A percentile compares a stretch with the other conserved stretches of the same genome.
Evolutionary conservation across 2,888 invertebrate genomes (phyloP).

Genomic region (Drosophila diplacantha): DNA sequence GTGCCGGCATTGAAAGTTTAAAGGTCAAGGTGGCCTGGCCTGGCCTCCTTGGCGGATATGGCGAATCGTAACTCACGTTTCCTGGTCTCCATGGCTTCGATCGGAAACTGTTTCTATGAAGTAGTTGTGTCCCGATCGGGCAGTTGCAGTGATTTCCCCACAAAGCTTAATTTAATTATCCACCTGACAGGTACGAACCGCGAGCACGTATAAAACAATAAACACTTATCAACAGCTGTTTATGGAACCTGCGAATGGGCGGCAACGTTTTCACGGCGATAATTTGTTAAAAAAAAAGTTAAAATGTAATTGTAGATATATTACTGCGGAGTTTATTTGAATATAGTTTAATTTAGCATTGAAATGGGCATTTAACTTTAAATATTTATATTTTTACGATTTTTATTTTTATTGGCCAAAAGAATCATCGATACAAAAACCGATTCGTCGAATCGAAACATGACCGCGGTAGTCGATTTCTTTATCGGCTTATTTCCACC

Average conservation of each 20-base stretch:
- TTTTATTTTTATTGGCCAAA: neutral
- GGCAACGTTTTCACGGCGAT: slow-evolving; percentile 7
- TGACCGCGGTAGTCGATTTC: neutral
- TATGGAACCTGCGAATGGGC: neutral
- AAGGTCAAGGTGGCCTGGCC: slow-evolving; percentile 52
- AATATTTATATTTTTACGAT: neutral
- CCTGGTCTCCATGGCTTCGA: neutral
- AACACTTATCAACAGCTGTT: slow-evolving; percentile 35
- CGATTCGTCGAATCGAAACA: neutral
- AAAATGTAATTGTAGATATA: too few species aligned
- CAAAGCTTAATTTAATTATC: slow-evolving; percentile 7
- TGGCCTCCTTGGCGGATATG: slow-evolving; percentile 17
- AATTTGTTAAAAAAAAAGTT: neutral
- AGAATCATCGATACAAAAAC: neutral
- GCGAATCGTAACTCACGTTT: slow-evolving; percentile 32
- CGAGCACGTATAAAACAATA: slow-evolving; percentile 6
- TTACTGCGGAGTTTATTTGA: neutral
- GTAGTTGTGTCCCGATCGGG: neutral
- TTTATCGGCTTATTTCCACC: neutral
- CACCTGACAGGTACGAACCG: slow-evolving; percentile 4
- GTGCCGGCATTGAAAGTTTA: slow-evolving; percentile 28
- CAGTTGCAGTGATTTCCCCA: neutral
- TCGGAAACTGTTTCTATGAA: neutral
- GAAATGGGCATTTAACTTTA: neutral
- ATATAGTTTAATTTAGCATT: neutral